Evolutionary conservation across 2,888 invertebrate genomes (phyloP).

Genomic region (Capitulum mitella): DNA sequence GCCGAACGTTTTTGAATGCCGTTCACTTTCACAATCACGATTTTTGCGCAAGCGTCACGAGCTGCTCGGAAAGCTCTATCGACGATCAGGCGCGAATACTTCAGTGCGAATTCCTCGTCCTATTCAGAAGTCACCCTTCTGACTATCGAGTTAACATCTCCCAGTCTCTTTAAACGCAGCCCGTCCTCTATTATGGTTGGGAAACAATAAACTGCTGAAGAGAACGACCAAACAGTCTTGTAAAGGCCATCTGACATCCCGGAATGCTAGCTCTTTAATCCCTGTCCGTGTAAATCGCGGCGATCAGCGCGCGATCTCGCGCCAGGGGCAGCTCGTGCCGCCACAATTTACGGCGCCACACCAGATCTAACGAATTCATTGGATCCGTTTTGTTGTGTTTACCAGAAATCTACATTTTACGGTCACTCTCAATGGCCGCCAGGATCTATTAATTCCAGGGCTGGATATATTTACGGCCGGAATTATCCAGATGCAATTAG

Average conservation of each 20-base stretch:
- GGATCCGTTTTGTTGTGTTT: conserved; percentile 1
- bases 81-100: too few relatives aligned
- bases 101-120: too few relatives aligned
- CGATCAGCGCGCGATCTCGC: not conserved
- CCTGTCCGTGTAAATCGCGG: not conserved
- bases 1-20: too few relatives aligned
- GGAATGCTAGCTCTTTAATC: not conserved
- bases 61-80: too few relatives aligned
- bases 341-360: not conserved
- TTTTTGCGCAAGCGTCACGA: too few relatives aligned
- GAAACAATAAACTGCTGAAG: conserved; percentile 10
- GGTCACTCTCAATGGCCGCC: not conserved
- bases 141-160: too few relatives aligned
- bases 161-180: not conserved
- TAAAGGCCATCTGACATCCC: not conserved
- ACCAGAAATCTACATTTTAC: conserved; percentile 19
- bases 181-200: not conserved
- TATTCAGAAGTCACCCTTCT: too few relatives aligned
- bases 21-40: too few relatives aligned
- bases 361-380: conserved; percentile 1
- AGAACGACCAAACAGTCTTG: not conserved
- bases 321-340: not conserved
- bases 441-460: not conserved
- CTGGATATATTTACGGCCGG: not conserved
- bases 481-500: conserved; percentile 3